phyloP scores from a whole-genome alignment of 2,113 vertebrate genomes.

The Mystacornis crossleyi region DNA sequence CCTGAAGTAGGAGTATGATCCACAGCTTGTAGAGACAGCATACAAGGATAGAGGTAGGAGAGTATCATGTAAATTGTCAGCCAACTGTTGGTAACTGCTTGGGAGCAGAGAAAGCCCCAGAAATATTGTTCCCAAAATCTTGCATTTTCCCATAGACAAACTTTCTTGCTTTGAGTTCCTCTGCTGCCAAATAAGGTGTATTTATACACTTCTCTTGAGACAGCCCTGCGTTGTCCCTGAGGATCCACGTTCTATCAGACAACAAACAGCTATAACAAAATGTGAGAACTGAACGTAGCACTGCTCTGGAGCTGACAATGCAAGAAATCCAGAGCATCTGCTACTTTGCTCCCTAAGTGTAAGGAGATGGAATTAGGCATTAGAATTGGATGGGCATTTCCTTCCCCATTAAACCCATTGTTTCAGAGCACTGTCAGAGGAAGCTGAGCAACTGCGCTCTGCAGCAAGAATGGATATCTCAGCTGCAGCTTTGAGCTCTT shows the following conservation, averaged over 20 bases:
- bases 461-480: not conserved
- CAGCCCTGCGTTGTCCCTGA: not conserved
- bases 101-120: not conserved
- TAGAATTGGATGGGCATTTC: not conserved
- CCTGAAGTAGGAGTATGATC: not conserved
- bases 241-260: not conserved
- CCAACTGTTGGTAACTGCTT: not conserved
- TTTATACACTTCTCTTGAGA: not conserved
- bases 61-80: not conserved
- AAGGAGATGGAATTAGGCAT: not conserved
- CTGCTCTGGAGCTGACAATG: not conserved
- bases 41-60: not conserved
- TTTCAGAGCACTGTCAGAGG: conserved; percentile 6
- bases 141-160: not conserved
- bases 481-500: not conserved
- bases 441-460: not conserved
- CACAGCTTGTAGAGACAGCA: not conserved
- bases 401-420: not conserved
- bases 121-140: not conserved
- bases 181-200: not conserved
- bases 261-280: not conserved
- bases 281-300: not conserved
- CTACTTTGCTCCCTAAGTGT: not conserved
- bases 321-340: conserved; percentile 34
- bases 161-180: not conserved